Percentiles rank a stretch among this genome's conserved stretches.
These are phyloP conservation scores for Dolichotis patagonum DNA, from an alignment of 2,113 vertebrate genomes.

Conservation along the genomic window DNA sequence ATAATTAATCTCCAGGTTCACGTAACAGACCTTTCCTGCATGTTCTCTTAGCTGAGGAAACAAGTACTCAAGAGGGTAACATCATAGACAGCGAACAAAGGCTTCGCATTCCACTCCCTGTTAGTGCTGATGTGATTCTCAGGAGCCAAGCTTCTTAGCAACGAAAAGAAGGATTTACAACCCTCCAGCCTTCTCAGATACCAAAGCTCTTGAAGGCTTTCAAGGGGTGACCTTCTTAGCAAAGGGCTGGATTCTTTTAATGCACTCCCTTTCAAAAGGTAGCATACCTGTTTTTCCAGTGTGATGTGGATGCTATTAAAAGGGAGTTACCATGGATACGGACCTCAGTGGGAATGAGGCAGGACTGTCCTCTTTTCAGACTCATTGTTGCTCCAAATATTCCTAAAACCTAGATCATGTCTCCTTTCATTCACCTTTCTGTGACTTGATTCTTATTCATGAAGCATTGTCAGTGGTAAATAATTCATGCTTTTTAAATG, in stretches of 20 bases:
- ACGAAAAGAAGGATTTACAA: slow-evolving; percentile 82
- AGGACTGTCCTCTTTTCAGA: slow-evolving; percentile 84
- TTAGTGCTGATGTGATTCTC: slow-evolving; percentile 77
- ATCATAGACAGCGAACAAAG: slow-evolving; percentile 80
- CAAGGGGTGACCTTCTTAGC: slow-evolving; percentile 83
- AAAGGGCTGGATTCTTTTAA: slow-evolving; percentile 83
- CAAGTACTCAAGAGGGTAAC: slow-evolving; percentile 74
- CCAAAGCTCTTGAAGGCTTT: slow-evolving; percentile 82
- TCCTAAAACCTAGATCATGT: slow-evolving; percentile 76
- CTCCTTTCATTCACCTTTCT: slow-evolving; percentile 70
- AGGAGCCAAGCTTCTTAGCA: slow-evolving; percentile 81
- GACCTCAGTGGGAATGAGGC: slow-evolving; percentile 80
- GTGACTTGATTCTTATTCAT: slow-evolving; percentile 22
- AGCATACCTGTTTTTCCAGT: slow-evolving; percentile 84
- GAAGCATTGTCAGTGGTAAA: slow-evolving; percentile 5
- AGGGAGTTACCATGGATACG: slow-evolving; percentile 87
- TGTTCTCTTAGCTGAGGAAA: slow-evolving; percentile 72
- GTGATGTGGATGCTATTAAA: slow-evolving; percentile 83
- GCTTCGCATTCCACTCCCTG: slow-evolving; percentile 69
- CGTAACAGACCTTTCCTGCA: slow-evolving; percentile 51
- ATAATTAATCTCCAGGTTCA: slow-evolving; percentile 83
- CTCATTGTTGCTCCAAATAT: slow-evolving; percentile 82
- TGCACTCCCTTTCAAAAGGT: slow-evolving; percentile 80
- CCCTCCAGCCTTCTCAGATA: slow-evolving; percentile 76
- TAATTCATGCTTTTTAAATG: slow-evolving; percentile 30